These are phyloP conservation scores for Anas acuta DNA, from an alignment of 2,797 vertebrate genomes.

Conservation along the genomic window DNA sequence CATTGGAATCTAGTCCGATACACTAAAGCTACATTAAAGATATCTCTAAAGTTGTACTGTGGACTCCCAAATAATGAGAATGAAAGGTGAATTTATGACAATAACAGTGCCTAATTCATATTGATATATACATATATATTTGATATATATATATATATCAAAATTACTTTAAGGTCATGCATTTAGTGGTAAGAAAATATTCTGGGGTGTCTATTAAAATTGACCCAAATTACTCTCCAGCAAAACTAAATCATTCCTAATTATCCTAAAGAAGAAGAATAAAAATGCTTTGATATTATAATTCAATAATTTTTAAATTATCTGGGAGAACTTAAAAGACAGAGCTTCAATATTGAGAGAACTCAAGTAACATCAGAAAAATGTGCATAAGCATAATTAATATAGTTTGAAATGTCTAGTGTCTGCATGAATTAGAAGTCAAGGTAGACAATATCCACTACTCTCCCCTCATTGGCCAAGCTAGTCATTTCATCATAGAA, in stretches of 20 bases:
- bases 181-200: neutral
- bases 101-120: neutral
- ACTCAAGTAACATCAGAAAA: neutral
- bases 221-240: neutral
- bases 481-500: too few species aligned
- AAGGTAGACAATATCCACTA: too few species aligned
- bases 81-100: neutral
- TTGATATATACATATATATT: too few species aligned
- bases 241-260: neutral
- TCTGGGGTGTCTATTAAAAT: neutral
- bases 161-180: neutral
- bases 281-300: neutral
- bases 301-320: slow-evolving; percentile 1
- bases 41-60: neutral
- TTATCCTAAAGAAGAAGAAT: neutral
- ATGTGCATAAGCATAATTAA: neutral
- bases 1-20: neutral
- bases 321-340: neutral
- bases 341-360: neutral
- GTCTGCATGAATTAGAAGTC: neutral
- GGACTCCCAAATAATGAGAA: neutral
- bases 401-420: neutral
- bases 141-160: too few species aligned
- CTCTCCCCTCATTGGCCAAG: too few species aligned
- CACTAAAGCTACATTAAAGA: neutral